Base-by-base conservation (phyloP, 1,140 invertebrate genomes). In the Drosophila pruinosa region DNA sequence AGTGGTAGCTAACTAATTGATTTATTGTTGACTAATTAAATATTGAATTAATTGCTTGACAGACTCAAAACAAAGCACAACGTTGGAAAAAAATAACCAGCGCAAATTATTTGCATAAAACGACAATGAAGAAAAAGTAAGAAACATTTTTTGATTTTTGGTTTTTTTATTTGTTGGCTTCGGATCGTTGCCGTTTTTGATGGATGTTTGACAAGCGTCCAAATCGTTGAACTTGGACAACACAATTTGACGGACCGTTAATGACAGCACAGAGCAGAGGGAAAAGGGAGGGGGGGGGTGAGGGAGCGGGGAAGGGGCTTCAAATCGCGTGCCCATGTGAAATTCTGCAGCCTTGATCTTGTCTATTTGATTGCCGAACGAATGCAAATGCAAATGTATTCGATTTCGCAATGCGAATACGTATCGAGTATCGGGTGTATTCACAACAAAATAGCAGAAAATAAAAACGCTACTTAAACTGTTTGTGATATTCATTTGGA, bases 11-110 rank as follows among this genome's bases (percentile, higher is more conserved):
- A 67, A 86, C 81, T 88, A 86, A 86, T 86, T 86, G 82, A 88
- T 86, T 86, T 86, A 88, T 82, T 86, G 82, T 86, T 86, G 71
- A 81, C 82, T 86, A 86, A 86, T 86, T 86, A 86, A 86, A 88
- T 88, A 86, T 86, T 88, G 78, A 88, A 88, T 88, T 86, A 82
- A 86, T 86, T 86, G 82, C 65, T 81, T 69, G 74, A 80, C 59
- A 72, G 59, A 38, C 56, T 41, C 54, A 31, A 39, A 71, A 54
- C 47, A 64, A 63, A 43, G 3, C 39, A 22, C n/a, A n/a, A n/a
- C n/a, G n/a, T n/a, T n/a, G n/a, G n/a, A 64, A 58, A 22, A 41
- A 41, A 22, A 34, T 62, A 83, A 63, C 22, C 61, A 34, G 34
- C 71, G 54, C 58, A 79, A 63, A 75, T 83, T 76, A 86, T 86